These are phyloP conservation scores for Apogon talboti DNA, from an alignment of 2,797 vertebrate genomes.

Conservation along the genomic window DNA sequence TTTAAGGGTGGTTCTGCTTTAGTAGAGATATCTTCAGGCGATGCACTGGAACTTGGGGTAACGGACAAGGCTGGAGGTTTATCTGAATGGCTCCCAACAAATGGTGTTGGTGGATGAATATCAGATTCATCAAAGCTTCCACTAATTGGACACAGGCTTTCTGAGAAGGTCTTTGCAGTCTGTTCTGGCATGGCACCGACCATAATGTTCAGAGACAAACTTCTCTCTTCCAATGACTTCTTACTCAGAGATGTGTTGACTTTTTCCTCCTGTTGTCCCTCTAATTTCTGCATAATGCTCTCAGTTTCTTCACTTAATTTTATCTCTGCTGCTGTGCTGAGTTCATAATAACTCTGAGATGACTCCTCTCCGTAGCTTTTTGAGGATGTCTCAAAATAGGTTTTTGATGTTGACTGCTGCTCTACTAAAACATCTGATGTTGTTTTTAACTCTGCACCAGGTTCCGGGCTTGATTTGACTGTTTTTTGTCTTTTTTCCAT, in stretches of 20 bases:
- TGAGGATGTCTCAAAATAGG: slow-evolving; percentile 91
- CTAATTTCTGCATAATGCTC: background rate
- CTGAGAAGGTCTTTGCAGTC: slow-evolving; percentile 13
- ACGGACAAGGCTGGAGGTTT: slow-evolving; percentile 49
- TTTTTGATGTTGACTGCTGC: slow-evolving; percentile 32
- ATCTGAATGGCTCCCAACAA: slow-evolving; percentile 25
- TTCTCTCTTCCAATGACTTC: slow-evolving; percentile 56
- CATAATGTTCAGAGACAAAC: slow-evolving; percentile 53
- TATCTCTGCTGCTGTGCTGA: slow-evolving; percentile 83
- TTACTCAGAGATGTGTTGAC: slow-evolving; percentile 22
- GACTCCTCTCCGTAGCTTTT: slow-evolving; percentile 79
- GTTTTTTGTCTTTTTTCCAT: slow-evolving; percentile 32
- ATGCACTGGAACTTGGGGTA: slow-evolving; percentile 35
- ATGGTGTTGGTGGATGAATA: slow-evolving; percentile 36
- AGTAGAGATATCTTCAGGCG: slow-evolving; percentile 18
- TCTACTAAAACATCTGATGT: slow-evolving; percentile 14
- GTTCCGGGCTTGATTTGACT: slow-evolving; percentile 21
- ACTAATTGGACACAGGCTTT: slow-evolving; percentile 50
- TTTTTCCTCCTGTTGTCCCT: slow-evolving; percentile 30
- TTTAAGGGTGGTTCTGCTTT: slow-evolving; percentile 12
- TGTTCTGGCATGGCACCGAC: slow-evolving; percentile 27
- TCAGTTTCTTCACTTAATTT: slow-evolving; percentile 25
- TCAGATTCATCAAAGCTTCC: slow-evolving; percentile 61
- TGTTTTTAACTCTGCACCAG: slow-evolving; percentile 16
- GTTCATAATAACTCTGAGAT: slow-evolving; percentile 90